Percentiles rank a stretch among this genome's conserved stretches.
Conservation (phyloP, 30 jellyfish, hydroid and myxozoan species). For the Hydractinia symbiolongicarpus region DNA sequence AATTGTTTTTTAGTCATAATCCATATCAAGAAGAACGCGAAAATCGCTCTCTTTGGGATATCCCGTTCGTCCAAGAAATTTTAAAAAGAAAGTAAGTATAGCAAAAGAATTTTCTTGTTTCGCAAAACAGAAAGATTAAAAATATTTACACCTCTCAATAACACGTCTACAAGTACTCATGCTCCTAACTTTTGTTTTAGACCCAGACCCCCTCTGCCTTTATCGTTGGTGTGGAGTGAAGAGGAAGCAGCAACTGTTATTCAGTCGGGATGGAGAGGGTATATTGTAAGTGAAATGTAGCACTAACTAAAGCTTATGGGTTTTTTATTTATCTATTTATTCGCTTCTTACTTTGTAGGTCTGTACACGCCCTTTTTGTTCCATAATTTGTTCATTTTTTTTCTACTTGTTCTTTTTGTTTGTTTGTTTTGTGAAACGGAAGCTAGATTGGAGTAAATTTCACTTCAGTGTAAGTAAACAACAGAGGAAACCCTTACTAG, state of each 20-base stretch:
- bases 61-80: constrained; percentile 85
- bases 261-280: constrained; percentile 97
- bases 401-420: too few relatives aligned
- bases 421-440: too few relatives aligned
- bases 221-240: constrained; percentile 75
- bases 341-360: not conserved
- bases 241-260: constrained; percentile 91
- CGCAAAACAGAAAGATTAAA: not conserved
- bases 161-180: not conserved
- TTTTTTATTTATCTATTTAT: too few relatives aligned
- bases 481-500: too few relatives aligned
- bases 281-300: constrained; percentile 37
- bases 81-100: constrained; percentile 43
- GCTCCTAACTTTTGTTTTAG: constrained; percentile 22
- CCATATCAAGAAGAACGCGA: constrained; percentile 52
- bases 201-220: constrained; percentile 95
- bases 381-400: not conserved
- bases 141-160: not conserved
- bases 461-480: too few relatives aligned
- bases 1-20: constrained; percentile 44
- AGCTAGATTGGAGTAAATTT: too few relatives aligned
- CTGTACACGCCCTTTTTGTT: not conserved
- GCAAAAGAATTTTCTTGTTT: not conserved
- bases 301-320: too few relatives aligned
- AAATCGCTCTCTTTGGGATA: constrained; percentile 55